Base-by-base conservation (phyloP, 2,888 invertebrate species). In the Yponomeuta malinellus region DNA sequence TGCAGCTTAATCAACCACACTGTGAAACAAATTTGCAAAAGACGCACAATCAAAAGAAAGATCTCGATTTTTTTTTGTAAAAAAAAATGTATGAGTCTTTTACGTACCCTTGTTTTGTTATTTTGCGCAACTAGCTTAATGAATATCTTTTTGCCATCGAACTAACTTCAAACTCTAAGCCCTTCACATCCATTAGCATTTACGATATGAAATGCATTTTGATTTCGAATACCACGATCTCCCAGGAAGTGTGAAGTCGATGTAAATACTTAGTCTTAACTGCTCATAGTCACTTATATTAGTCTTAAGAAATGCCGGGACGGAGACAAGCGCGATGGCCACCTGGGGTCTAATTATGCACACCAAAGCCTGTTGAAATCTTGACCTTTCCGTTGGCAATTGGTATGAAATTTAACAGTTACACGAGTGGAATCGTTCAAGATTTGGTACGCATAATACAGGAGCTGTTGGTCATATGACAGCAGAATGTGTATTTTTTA, bases 181-280 rank as follows among this genome's bases (percentile, higher is more conserved):
- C 52, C 52, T 59, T 59, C 15, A 59, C 52, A 59, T 59, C 52
- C 52, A 59, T 59, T 52, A 52, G 52, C 52, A 59, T 59, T 59
- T 59, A 15, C 52, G 52, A 15, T 59, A 59, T 15, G 15, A 5
- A 59, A 15, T 59, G 15, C 52, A 43, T 67, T 43, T 67, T 67
- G 2, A 67, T 37, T 67, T 43, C 37, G 9, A 67, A 67, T 10
- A 12, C 23, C 67, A 9, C 15, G 52, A 23, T 12, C 31, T 79
- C 79, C 79, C 90, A 91, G 91, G 90, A 90, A 91, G 90, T 90
- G 90, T 89, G 78, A 81, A 79, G 70, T 70, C 71, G 81, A 78
- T 92, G 90, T 90, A 90, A 81, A 89, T 90, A 90, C 75, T 76
- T 84, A 84, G 81, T 76, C 78, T 83, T 72, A 68, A 64, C 43